Conservation (phyloP, 2,113 vertebrate species). For the Ploceus nigricollis region DNA sequence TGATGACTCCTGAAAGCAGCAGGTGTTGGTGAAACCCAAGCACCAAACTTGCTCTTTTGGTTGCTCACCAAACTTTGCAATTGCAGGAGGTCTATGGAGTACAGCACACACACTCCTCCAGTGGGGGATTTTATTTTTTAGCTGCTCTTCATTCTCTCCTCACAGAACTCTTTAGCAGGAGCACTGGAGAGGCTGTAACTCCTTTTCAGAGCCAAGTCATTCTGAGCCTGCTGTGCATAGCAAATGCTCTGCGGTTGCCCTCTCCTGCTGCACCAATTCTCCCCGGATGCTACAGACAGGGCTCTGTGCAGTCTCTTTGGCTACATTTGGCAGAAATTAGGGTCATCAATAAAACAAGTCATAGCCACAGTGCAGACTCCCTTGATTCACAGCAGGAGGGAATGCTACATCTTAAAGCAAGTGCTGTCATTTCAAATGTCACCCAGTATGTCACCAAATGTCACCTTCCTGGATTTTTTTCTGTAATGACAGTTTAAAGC, state of each 20-base stretch:
- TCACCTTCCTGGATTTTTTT: slow-evolving; percentile 42
- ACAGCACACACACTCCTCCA: not conserved
- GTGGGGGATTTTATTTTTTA: not conserved
- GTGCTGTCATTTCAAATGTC: slow-evolving; percentile 55
- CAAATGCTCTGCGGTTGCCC: not conserved
- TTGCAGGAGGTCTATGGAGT: not conserved
- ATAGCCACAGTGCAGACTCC: not conserved
- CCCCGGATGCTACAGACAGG: not conserved
- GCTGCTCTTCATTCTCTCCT: not conserved
- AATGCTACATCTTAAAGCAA: slow-evolving; percentile 33
- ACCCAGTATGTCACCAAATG: slow-evolving; percentile 60
- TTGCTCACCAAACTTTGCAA: not conserved
- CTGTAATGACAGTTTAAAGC: slow-evolving; percentile 54
- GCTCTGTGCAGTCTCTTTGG: not conserved
- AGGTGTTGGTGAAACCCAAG: not conserved
- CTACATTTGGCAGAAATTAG: not conserved
- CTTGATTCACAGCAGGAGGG: slow-evolving; percentile 15
- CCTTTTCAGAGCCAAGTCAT: not conserved
- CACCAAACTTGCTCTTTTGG: not conserved
- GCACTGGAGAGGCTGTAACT: not conserved
- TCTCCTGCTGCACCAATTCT: not conserved
- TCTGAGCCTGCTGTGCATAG: not conserved
- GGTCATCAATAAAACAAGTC: slow-evolving; percentile 33
- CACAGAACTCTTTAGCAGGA: not conserved
- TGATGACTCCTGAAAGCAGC: not conserved